Evolutionary conservation across 2,888 invertebrate genomes (phyloP), one percentile per base, ranked within the genome.

Genomic region (Epicampocera succincta): DNA sequence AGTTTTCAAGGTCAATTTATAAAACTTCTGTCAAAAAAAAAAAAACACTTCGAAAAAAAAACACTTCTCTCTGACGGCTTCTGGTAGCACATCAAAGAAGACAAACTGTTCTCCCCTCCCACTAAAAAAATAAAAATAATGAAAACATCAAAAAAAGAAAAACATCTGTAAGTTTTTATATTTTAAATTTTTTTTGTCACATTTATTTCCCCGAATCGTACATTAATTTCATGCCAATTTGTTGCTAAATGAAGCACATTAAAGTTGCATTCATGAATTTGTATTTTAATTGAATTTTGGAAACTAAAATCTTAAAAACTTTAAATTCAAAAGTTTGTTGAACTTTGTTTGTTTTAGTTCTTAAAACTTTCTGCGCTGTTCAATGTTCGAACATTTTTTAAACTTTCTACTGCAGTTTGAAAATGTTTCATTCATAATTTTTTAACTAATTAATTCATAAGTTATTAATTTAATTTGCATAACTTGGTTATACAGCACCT

Each of bases 141-240:
- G 46, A 69, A 1, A 21, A 33, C 6, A 40, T 4, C 46, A 29
- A 42, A 44, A 19, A 17, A 21, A 13, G 60, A 72, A 6, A 50
- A 42, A n/a, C n/a, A n/a, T n/a, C n/a, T n/a, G n/a, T n/a, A n/a
- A n/a, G 50, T 60, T 72, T 15, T 50, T 61, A 0, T 15, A 40
- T 17, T 48, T 40, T 19, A 1, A 46, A 19, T 52, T 29, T 40
- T 33, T 3, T 33, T 29, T 63, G 19, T 61, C 73, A 79, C 63
- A 56, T 29, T 52, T 61, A 52, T 48, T 80, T 74, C 63, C n/a
- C 3, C 38, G 65, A 75, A 71, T 40, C 38, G 44, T 60, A 60
- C 66, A 80, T 80, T 80, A 52, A 75, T 71, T 80, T 63, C 74
- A 60, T 60, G 46, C 15, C 81, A 69, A 73, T 81, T 81, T 73